Evolutionary conservation across 2,888 invertebrate species (phyloP), one percentile per base, ranked within the genome.

Genomic region (Cybosia mesomella): DNA sequence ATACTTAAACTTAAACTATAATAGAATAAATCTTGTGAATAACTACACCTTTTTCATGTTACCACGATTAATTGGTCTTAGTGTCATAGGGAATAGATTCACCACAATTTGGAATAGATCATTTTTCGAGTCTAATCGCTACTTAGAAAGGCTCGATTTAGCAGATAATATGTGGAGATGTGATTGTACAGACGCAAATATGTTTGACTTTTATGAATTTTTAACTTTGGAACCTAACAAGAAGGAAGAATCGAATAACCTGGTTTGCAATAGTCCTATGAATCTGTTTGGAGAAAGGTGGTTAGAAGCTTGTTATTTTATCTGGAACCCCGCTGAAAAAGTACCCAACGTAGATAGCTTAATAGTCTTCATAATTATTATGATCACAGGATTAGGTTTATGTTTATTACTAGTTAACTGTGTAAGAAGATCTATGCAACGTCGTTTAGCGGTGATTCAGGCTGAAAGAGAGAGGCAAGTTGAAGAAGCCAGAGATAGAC

Each of bases 161-260:
- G 95, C 95, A 21, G 97, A 97, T 81, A 98, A 98, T 87, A 96
- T 97, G 76, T 98, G 97, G 97, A 94, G 96, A 71, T 98, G 98
- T 85, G 96, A 97, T 73, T 98, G 98, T 81, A 78, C 87, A n/a
- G 96, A 96, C 73, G 77, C 81, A 0, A 94, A 96, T 28, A 96
- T 97, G 85, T 93, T 95, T 66, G 93, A 95, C 13, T 96, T 97
- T 82, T 97, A 96, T 77, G 94, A 95, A 70, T 97, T 92, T 84
- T 83, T 97, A 18, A 96, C 95, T 1, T 86, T 95, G 22, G 93
- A 95, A 71, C 96, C 96, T 1, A 91, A 91, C 32, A 96, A 95
- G 83, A 95, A 95, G 63, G 92, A 91, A 77, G 92, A 92, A 75
- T 93, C 91, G 0, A 91, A 87, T 70, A 93, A 95, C 72, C 89